Evolutionary conservation across 2,797 vertebrate species (phyloP).

Genomic region (Myotis pilosus): DNA sequence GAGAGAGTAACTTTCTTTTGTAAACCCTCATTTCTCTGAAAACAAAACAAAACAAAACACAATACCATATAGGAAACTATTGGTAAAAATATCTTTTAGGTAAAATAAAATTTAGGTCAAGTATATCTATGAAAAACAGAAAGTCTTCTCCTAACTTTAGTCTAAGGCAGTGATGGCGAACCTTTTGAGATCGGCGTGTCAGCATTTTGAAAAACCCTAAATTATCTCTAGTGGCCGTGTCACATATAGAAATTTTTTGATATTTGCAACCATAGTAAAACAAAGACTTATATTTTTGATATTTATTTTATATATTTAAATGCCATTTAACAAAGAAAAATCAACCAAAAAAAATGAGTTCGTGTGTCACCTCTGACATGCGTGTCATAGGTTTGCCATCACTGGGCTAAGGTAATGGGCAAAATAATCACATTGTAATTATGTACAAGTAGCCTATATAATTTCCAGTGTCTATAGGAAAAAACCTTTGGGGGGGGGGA

Average conservation of each 20-base stretch:
- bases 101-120: neutral
- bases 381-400: no score
- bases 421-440: neutral
- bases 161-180: neutral
- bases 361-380: no score
- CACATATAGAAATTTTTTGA: no score
- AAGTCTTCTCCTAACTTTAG: neutral
- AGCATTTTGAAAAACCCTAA: no score
- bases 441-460: neutral
- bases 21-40: neutral
- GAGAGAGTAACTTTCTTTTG: neutral
- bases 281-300: no score
- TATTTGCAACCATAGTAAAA: no score
- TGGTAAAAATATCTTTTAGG: neutral
- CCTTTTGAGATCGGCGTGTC: no score
- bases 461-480: conserved; percentile 5
- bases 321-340: no score
- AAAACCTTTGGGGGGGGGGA: neutral
- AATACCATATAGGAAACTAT: neutral
- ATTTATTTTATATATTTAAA: no score
- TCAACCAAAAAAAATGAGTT: no score
- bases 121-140: neutral
- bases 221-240: no score
- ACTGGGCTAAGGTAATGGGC: neutral
- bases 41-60: neutral